Base-by-base conservation (phyloP, 2,797 vertebrate species). In the Enoplosus armatus region DNA sequence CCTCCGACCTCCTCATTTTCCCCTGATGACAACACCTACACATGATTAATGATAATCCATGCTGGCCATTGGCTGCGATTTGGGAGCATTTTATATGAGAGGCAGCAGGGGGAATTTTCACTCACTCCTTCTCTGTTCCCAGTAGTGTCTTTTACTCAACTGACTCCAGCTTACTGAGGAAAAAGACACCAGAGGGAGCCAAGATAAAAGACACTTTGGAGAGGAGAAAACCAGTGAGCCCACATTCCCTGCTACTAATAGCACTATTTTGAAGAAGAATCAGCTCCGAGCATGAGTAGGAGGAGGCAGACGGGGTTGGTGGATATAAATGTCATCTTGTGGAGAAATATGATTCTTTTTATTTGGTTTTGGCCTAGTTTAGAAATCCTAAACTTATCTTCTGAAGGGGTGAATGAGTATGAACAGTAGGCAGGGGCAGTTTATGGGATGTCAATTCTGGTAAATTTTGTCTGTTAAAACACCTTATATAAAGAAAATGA, bases 101-200 rank as follows among this genome's bases (percentile, higher is more conserved):
- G 29, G 72, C 72, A 87, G 82, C 67, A 67, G 76, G 84, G 81
- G 82, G 78, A 43, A 76, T 80, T 82, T 89, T 53, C 51, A 63
- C 65, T 78, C 55, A 60, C 85, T 83, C 86, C 77, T 62, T 77
- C 69, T 85, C 55, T 71, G 78, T 77, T 92, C 90, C 91, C 91
- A 79, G 75, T 73, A 79, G 91, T 87, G 83, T 87, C 76, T 93
- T 92, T 93, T 86, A 87, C 90, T 92, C 91, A 85, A 82, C 91
- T 79, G 83, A 89, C 89, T 91, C 79, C 74, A 86, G 74, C 69
- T 87, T 90, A 89, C 84, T 72, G 82, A 89, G 78, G 75, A 86
- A 90, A 89, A 91, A 89, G 84, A 94, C 85, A 91, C 90, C 90
- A 87, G 85, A 83, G 91, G 89, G 91, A 93, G 86, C 85, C 50